Evolutionary conservation across 2,888 invertebrate genomes (phyloP).

Genomic region (Eilema sororculum): DNA sequence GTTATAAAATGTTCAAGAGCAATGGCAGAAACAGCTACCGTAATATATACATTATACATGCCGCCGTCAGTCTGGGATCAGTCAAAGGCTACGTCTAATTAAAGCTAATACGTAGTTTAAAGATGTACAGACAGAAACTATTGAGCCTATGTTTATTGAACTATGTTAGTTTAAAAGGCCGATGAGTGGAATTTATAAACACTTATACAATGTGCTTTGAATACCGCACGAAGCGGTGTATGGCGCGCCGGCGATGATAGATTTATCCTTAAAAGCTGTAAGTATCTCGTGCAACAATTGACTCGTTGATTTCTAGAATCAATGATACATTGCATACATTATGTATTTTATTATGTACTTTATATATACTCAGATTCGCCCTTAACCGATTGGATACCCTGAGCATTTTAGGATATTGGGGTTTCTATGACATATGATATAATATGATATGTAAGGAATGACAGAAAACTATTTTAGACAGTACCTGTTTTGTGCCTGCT

Average conservation of each 20-base stretch:
- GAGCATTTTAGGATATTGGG: too few relatives aligned
- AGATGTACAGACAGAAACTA: constrained; percentile 51
- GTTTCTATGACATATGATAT: too few relatives aligned
- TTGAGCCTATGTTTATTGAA: constrained; percentile 67
- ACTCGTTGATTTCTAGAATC: constrained; percentile 60
- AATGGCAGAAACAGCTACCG: constrained; percentile 26
- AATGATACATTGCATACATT: constrained; percentile 19
- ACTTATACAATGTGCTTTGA: constrained; percentile 67
- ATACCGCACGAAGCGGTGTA: constrained; percentile 58
- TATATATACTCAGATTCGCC: too few relatives aligned
- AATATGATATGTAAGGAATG: too few relatives aligned
- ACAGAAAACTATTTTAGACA: too few relatives aligned
- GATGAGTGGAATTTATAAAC: constrained; percentile 80
- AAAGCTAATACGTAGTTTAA: constrained; percentile 47
- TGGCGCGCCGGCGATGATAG: constrained; percentile 67
- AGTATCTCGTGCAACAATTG: constrained; percentile 57
- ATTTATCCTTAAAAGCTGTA: constrained; percentile 70
- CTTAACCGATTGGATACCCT: too few relatives aligned
- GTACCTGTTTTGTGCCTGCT: too few relatives aligned
- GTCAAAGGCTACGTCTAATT: constrained; percentile 41
- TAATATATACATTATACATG: constrained; percentile 33
- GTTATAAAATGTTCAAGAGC: constrained; percentile 51
- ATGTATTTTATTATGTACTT: too few relatives aligned
- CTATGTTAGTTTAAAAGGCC: constrained; percentile 68
- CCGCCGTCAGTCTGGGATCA: constrained; percentile 28